Evolutionary conservation across 2,888 invertebrate genomes (phyloP), one percentile per base, ranked within the genome.

Genomic region (Caenorhabditis sulstoni): DNA sequence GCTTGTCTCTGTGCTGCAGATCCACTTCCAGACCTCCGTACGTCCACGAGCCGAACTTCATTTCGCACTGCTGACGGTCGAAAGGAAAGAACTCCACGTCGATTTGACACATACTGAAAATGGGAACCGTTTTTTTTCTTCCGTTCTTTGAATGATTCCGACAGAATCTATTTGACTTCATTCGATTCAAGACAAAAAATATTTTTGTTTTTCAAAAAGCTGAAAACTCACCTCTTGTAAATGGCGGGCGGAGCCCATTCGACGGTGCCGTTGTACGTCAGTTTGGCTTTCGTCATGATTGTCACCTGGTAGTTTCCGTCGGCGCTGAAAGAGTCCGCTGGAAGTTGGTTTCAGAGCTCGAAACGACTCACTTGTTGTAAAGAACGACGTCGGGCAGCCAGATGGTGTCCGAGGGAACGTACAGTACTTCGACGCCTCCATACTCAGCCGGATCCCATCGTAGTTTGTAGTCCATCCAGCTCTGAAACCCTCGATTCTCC

Each of bases 281-380:
- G 65, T 49, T 90, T 90, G 7, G 90, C 90, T 49, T 90, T 90
- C 9, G 90, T 90, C 90, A 90, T 90, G 16, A 90, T 90, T 0
- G 87, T 89, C 50, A 91, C 89, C 80, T 91, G 90, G 73, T 91
- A 91, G 73, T 91, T 90, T 22, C 91, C 91, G 79, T 91, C 91
- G 52, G 91, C 91, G 65, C 89, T 90, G 70, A 37, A 88, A 68
- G 14, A 23, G 2, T 7, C 3, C 4, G n/a, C n/a, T n/a, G n/a
- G 29, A 29, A 29, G 7, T 3, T 29, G 29, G 3, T 29, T 29
- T 29, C 29, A n/a, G n/a, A n/a, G n/a, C n/a, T n/a, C 45, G 11
- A 37, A 12, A 44, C 14, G 22, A 52, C 85, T 67, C 14, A 89
- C 89, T 90, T 90, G 79, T 90, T 90, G 71, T 90, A 90, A 14